Evolutionary conservation across 2,888 invertebrate species (phyloP), one percentile per base, ranked within the genome.

Genomic region (Ditula angustiorana): DNA sequence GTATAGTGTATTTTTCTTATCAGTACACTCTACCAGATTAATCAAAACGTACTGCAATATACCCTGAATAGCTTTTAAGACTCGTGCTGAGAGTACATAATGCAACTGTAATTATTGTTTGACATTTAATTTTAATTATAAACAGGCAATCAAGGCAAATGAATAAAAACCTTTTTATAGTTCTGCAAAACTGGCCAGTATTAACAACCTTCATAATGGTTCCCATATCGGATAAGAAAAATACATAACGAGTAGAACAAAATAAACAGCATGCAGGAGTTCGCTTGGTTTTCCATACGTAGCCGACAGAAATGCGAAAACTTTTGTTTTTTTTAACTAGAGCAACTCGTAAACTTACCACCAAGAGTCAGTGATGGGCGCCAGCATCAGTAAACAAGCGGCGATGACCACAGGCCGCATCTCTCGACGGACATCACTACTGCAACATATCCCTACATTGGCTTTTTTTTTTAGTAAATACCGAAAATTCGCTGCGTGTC

Each of bases 291-390:
- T 41, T 10, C 7, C 19, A 41, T 19, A n/a, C 0, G 19, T 41
- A 41, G 2, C 41, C 2, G 41, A 37, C 13, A 37, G 35, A 37
- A 0, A 13, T 13, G 16, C 7, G 13, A 37, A 37, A 37, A 5
- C 16, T 37, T n/a, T 26, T 28, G 24, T 50, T 50, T 49, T 28
- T 23, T 41, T 41, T 13, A 37, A 37, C 7, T 37, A 13, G 1
- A n/a, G n/a, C n/a, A 41, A 41, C 24, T 19, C 23, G 30, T 41
- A 66, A 60, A 96, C 97, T 96, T 94, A 97, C 97, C 97, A 97
- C 95, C 96, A 96, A 87, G 96, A 95, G 90, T 96, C 96, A 89
- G 96, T 96, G 94, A 96, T 96, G 93, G 97, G 97, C 94, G 96
- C 96, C 94, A 97, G 95, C 92, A 97, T 95, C 94, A 96, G 95